Conservation (phyloP, 2,113 vertebrate genomes). For the Mus spicilegus region DNA sequence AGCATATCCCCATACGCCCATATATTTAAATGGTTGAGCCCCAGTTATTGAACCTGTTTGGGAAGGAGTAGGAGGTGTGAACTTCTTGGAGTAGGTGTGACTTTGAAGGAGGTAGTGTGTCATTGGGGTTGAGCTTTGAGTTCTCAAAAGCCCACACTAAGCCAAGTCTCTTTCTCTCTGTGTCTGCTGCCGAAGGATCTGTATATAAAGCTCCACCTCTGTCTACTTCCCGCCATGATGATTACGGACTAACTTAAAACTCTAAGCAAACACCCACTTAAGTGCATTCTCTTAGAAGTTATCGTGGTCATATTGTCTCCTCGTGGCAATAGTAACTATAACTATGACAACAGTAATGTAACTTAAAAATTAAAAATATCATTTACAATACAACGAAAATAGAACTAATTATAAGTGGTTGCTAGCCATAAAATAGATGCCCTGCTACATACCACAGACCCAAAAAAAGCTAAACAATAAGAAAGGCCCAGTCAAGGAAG, state of each 20-base stretch:
- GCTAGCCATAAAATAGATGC: too few species aligned
- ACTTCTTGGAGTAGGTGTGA: not conserved
- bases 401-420: not conserved
- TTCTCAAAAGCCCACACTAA: not conserved
- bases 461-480: too few species aligned
- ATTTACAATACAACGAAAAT: not conserved
- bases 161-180: not conserved
- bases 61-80: not conserved
- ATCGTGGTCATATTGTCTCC: not conserved
- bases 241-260: not conserved
- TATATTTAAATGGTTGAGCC: not conserved
- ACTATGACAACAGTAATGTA: not conserved
- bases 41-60: not conserved
- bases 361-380: not conserved
- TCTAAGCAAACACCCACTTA: not conserved
- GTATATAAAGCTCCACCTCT: not conserved
- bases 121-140: not conserved
- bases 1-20: not conserved
- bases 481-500: too few species aligned
- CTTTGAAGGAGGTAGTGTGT: not conserved
- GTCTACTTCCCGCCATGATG: not conserved
- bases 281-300: not conserved
- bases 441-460: too few species aligned
- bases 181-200: not conserved
- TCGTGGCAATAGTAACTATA: not conserved